Evolutionary conservation across 2,888 invertebrate species (phyloP).

Genomic region (Cryptus viduatorius): DNA sequence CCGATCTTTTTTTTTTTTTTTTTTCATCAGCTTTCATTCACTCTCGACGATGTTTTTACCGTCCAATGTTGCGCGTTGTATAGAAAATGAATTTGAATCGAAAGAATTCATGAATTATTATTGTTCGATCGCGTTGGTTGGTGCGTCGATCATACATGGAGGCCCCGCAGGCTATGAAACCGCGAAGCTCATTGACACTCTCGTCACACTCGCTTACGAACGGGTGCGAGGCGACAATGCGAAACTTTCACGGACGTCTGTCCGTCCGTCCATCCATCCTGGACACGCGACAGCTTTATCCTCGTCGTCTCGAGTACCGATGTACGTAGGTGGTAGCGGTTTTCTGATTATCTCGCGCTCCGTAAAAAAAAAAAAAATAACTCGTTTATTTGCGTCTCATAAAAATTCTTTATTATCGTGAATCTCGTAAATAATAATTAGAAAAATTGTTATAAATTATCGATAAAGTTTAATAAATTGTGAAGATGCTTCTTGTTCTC

Average conservation of each 20-base stretch:
- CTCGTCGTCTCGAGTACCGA: not conserved
- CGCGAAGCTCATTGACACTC: conserved; percentile 70
- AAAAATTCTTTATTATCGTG: not conserved
- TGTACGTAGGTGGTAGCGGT: conserved; percentile 1
- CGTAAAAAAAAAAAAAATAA: not conserved
- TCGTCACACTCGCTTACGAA: conserved; percentile 58
- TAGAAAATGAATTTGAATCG: not conserved
- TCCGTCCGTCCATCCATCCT: conserved; percentile 32
- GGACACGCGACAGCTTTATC: conserved; percentile 56
- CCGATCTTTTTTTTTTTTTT: too few species aligned
- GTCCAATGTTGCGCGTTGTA: not conserved
- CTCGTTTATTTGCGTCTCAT: not conserved
- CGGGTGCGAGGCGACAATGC: conserved; percentile 53
- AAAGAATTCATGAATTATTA: conserved; percentile 37
- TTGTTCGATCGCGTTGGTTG: not conserved
- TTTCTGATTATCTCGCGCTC: conserved; percentile 4
- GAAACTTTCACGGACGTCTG: conserved; percentile 73
- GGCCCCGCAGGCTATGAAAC: conserved; percentile 24
- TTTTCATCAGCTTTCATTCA: not conserved
- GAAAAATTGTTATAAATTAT: too few species aligned
- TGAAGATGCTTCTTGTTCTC: too few species aligned
- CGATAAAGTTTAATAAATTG: too few species aligned
- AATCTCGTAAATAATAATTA: not conserved
- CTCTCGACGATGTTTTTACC: not conserved
- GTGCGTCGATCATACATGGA: not conserved